These are phyloP conservation scores for Anguilla anguilla DNA, from an alignment of 2,797 vertebrate species.

Conservation along the genomic window DNA sequence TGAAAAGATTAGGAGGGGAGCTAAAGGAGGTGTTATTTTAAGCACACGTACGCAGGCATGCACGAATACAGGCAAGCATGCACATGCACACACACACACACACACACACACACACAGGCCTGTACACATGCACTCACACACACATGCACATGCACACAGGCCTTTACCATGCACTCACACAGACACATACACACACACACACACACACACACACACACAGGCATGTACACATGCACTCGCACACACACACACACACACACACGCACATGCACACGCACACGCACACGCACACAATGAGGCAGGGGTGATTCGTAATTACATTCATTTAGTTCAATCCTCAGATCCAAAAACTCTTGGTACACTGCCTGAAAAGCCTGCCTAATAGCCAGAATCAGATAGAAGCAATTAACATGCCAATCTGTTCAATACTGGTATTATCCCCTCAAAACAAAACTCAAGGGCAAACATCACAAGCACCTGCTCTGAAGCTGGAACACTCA, in stretches of 20 bases:
- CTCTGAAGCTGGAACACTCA: neutral
- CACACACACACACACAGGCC: neutral
- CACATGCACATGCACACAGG: neutral
- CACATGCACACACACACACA: neutral
- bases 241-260: neutral
- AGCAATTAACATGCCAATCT: conserved; percentile 10
- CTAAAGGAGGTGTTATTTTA: neutral
- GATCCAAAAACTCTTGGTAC: neutral
- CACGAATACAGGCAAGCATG: neutral
- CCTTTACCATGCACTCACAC: neutral
- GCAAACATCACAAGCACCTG: neutral
- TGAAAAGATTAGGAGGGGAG: neutral
- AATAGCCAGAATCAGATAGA: conserved; percentile 1
- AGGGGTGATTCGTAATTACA: neutral
- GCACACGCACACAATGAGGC: neutral
- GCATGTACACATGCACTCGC: neutral
- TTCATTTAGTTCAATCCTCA: conserved; percentile 2
- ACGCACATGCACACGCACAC: neutral
- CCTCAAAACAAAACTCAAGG: conserved; percentile 2
- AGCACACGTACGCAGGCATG: neutral
- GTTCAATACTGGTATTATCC: neutral
- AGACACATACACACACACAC: neutral
- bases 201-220: neutral
- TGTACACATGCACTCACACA: too few species aligned
- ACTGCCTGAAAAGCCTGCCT: neutral